Evolutionary conservation across 2,113 vertebrate species (phyloP).

Genomic region (Dromaius novaehollandiae): DNA sequence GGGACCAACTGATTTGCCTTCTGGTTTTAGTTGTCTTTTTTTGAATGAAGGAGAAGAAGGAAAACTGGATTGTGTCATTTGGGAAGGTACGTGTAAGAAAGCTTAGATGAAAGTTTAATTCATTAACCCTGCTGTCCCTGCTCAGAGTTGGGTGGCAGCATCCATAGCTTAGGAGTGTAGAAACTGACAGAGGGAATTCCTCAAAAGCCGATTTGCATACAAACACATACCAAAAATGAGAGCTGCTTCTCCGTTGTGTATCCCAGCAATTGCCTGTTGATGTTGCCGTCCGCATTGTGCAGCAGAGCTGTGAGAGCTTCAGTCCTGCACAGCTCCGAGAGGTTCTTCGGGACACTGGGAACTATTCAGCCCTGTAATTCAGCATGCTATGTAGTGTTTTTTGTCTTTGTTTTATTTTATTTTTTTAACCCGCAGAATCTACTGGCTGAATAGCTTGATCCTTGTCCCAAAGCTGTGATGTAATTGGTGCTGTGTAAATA

Average conservation of each 20-base stretch:
- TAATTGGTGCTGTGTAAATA: neutral
- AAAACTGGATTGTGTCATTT: neutral
- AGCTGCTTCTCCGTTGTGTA: neutral
- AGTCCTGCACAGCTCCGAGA: neutral
- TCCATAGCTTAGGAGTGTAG: fast-evolving
- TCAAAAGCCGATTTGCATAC: neutral
- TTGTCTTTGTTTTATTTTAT: neutral
- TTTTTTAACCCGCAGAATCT: neutral
- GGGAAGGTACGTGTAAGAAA: neutral
- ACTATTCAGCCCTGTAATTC: neutral
- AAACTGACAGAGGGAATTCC: neutral
- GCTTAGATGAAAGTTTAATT: constrained; percentile 22
- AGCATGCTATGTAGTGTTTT: neutral
- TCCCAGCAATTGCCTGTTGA: neutral
- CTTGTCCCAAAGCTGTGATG: neutral
- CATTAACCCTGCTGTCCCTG: neutral
- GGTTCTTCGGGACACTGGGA: neutral
- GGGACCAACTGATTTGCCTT: neutral
- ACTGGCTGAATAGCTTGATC: neutral
- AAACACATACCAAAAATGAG: fast-evolving
- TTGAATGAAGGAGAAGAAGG: neutral
- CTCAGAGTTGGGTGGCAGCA: neutral
- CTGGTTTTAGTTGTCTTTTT: neutral
- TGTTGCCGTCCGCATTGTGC: fast-evolving
- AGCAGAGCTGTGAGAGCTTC: neutral